phyloP scores from a whole-genome alignment of 2,888 invertebrate species.

The Galerucella pusilla region DNA sequence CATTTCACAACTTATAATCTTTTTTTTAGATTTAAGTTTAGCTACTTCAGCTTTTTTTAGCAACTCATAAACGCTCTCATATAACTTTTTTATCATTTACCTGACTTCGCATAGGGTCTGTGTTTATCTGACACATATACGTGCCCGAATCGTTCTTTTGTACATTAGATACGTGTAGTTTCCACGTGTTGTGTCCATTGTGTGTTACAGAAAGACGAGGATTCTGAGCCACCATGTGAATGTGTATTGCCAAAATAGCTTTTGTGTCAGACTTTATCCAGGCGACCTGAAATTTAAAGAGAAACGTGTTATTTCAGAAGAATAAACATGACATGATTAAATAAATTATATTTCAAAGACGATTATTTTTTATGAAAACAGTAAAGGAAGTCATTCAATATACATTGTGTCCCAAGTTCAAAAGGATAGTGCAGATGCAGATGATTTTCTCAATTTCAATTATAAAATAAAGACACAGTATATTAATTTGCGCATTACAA shows the following conservation, averaged over 20 bases:
- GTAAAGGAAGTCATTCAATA: too few species aligned
- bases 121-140: slow-evolving; percentile 95
- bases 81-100: slow-evolving; percentile 64
- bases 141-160: slow-evolving; percentile 92
- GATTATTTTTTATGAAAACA: too few species aligned
- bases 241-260: slow-evolving; percentile 89
- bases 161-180: slow-evolving; percentile 88
- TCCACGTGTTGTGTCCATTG: slow-evolving; percentile 95
- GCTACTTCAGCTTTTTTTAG: slow-evolving; percentile 5
- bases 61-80: slow-evolving; percentile 15
- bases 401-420: too few species aligned
- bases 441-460: too few species aligned
- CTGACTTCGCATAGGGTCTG: slow-evolving; percentile 90
- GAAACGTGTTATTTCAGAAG: slow-evolving; percentile 29
- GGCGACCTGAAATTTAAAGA: slow-evolving; percentile 76
- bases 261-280: slow-evolving; percentile 94
- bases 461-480: too few species aligned
- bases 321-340: slow-evolving; percentile 13
- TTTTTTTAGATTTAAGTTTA: too few species aligned
- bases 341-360: not conserved
- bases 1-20: too few species aligned
- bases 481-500: too few species aligned
- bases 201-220: slow-evolving; percentile 87
- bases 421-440: too few species aligned
- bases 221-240: slow-evolving; percentile 90